Percentiles rank a stretch among this genome's conserved stretches.
Evolutionary conservation across 2,888 invertebrate genomes (phyloP).

Genomic region (Drosophila hamatofila): DNA sequence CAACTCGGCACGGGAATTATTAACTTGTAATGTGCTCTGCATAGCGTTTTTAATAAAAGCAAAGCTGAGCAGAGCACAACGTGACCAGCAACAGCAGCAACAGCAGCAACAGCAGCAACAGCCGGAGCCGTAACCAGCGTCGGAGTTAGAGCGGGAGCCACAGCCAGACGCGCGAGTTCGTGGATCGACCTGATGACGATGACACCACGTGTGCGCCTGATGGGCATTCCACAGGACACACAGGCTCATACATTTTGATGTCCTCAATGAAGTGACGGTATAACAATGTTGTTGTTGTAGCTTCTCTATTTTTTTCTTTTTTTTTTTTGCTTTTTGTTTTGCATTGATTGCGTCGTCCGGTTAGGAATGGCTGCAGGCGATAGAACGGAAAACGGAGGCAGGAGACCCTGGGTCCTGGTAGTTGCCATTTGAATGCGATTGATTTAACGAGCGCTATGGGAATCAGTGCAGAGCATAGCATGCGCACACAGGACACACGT

Average conservation of each 20-base stretch:
- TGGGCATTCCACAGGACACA: conserved; percentile 57
- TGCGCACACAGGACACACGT: conserved; percentile 54
- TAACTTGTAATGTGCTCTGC: conserved; percentile 82
- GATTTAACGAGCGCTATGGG: conserved; percentile 77
- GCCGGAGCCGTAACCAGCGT: conserved; percentile 6
- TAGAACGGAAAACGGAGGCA: background rate
- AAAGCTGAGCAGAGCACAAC: conserved; percentile 64
- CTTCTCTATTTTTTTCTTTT: background rate
- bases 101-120: no score
- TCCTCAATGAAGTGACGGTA: conserved; percentile 79
- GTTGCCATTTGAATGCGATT: conserved; percentile 72
- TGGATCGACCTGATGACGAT: conserved; percentile 54
- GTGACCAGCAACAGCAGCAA: conserved; percentile 65
- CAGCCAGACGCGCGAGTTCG: conserved; percentile 13
- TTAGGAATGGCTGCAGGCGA: conserved; percentile 33
- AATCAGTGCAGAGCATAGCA: conserved; percentile 65
- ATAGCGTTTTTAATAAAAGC: conserved; percentile 81
- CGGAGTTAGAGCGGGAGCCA: background rate
- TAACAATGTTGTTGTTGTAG: conserved; percentile 55
- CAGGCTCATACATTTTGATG: conserved; percentile 78
- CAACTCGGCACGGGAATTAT: conserved; percentile 76
- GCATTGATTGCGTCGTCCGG: conserved; percentile 78
- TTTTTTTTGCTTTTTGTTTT: conserved; percentile 56
- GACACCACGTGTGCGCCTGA: conserved; percentile 71
- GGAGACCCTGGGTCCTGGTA: conserved; percentile 27